Percentiles rank a stretch among this genome's conserved stretches.
These are phyloP conservation scores for Petaurus breviceps DNA, from an alignment of 2,113 vertebrate genomes.

Conservation along the genomic window DNA sequence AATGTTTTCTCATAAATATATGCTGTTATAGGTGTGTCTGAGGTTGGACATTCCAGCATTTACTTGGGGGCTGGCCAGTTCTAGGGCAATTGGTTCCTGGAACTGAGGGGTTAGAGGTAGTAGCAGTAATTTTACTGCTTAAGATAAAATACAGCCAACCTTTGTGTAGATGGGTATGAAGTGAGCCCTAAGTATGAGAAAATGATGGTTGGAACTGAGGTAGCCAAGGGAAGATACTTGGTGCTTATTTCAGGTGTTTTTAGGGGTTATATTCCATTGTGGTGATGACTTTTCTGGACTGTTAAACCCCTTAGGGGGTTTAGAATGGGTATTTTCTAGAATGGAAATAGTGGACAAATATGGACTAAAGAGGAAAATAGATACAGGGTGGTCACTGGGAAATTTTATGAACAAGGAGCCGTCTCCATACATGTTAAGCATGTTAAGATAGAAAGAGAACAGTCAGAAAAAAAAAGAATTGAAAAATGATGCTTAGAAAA, in stretches of 20 bases:
- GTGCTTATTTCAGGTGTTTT: constrained; percentile 19
- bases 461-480: not conserved
- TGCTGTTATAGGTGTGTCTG: not conserved
- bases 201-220: not conserved
- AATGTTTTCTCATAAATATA: not conserved
- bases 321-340: constrained; percentile 8
- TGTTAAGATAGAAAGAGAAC: not conserved
- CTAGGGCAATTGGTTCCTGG: not conserved
- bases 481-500: not conserved
- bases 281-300: not conserved
- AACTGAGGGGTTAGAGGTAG: not conserved
- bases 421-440: not conserved
- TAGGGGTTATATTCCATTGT: not conserved
- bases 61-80: not conserved
- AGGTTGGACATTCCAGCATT: not conserved
- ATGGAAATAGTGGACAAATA: constrained; percentile 14
- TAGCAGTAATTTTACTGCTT: not conserved
- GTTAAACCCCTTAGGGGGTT: not conserved
- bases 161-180: not conserved
- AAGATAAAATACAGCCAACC: not conserved
- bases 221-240: not conserved
- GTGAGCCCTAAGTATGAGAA: not conserved
- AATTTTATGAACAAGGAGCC: not conserved
- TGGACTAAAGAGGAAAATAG: not conserved
- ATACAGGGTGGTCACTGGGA: not conserved